phyloP scores from a whole-genome alignment of 2,888 invertebrate genomes.

The Sinelater perroti region DNA sequence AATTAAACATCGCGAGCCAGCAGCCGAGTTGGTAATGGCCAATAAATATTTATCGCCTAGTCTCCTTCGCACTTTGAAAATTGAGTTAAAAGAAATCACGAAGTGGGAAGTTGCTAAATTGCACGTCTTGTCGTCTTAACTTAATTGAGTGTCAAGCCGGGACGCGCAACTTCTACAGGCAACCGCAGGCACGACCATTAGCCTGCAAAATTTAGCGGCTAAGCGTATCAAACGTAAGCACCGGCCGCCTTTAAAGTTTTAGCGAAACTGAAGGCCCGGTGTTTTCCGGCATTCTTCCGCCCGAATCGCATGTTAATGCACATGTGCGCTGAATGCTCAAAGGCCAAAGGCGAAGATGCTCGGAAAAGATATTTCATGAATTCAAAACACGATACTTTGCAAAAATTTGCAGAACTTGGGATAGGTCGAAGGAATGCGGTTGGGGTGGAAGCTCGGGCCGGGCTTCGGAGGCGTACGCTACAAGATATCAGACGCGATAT shows the following conservation, averaged over 20 bases:
- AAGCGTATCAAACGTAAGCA: constrained; percentile 12
- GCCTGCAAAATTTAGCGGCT: constrained; percentile 16
- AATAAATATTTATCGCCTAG: constrained; percentile 23
- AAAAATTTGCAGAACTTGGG: constrained; percentile 9
- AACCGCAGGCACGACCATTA: constrained; percentile 21
- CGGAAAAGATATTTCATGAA: not conserved
- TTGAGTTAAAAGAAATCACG: constrained; percentile 28
- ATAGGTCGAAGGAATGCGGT: constrained; percentile 4
- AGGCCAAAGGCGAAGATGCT: constrained; percentile 1
- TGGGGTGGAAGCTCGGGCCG: not conserved
- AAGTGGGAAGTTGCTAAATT: constrained; percentile 25
- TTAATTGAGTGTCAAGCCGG: constrained; percentile 25
- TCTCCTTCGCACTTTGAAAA: constrained; percentile 19
- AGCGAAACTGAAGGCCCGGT: no score
- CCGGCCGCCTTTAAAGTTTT: no score
- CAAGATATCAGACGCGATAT: constrained; percentile 3
- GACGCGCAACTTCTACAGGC: constrained; percentile 20
- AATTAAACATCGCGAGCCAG: constrained; percentile 7
- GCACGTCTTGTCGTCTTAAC: constrained; percentile 28
- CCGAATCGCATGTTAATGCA: constrained; percentile 11
- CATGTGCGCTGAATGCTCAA: constrained; percentile 3
- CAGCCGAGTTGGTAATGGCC: constrained; percentile 13
- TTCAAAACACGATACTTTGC: constrained; percentile 10
- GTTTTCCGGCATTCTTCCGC: not conserved
- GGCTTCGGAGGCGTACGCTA: constrained; percentile 4